These are phyloP conservation scores for Coptotermes formosanus DNA, from an alignment of 1,140 invertebrate genomes.

Conservation along the genomic window DNA sequence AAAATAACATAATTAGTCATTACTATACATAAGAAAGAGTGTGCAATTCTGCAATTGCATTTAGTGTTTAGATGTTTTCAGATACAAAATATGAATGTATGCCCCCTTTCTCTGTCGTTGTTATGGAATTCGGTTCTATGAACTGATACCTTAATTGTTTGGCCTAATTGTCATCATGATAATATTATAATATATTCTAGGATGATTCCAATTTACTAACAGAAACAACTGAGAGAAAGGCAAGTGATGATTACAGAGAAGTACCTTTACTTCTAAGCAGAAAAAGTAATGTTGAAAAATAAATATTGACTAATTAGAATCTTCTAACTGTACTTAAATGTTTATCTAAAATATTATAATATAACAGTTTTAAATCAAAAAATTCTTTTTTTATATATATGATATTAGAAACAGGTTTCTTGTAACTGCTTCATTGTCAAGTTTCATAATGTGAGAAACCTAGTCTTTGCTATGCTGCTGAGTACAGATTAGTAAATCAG, in stretches of 20 bases:
- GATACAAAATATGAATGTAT: slow-evolving; percentile 26
- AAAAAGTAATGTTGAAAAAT: slow-evolving; percentile 23
- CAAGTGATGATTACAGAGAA: neutral
- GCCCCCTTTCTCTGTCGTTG: slow-evolving; percentile 28
- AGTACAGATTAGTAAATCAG: too few species aligned
- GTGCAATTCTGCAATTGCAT: slow-evolving; percentile 29
- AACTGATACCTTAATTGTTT: slow-evolving; percentile 34
- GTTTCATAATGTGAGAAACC: slow-evolving; percentile 11
- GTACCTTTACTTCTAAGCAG: slow-evolving; percentile 22
- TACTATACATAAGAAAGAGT: slow-evolving; percentile 26
- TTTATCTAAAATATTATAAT: slow-evolving; percentile 30
- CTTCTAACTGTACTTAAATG: slow-evolving; percentile 33
- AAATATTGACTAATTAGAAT: slow-evolving; percentile 27
- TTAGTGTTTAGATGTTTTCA: slow-evolving; percentile 34
- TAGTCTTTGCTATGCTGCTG: neutral
- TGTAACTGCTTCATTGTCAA: slow-evolving; percentile 22
- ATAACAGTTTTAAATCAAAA: slow-evolving; percentile 33
- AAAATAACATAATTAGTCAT: slow-evolving; percentile 25
- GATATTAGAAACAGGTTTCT: slow-evolving; percentile 27
- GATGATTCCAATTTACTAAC: slow-evolving; percentile 23
- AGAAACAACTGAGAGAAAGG: slow-evolving; percentile 25
- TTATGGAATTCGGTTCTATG: slow-evolving; percentile 33
- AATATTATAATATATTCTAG: slow-evolving; percentile 22
- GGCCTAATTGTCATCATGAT: slow-evolving; percentile 32
- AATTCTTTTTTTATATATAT: slow-evolving; percentile 33